Percentiles rank a stretch among this genome's conserved stretches.
These are phyloP conservation scores for Idaea straminata DNA, from an alignment of 2,888 invertebrate species.

Conservation along the genomic window DNA sequence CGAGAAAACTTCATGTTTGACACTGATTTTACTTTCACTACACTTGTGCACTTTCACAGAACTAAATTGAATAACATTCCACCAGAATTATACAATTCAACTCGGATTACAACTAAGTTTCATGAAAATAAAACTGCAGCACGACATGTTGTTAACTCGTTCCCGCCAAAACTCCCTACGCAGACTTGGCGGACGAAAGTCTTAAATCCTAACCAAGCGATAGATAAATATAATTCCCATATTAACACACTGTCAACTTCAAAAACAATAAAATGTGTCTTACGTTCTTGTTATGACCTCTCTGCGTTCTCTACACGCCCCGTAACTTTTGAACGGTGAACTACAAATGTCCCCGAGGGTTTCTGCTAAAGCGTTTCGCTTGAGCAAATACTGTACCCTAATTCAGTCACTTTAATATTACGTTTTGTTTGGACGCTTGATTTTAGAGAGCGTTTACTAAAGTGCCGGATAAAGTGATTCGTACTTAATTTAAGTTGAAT, in stretches of 20 bases:
- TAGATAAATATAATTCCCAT: neutral
- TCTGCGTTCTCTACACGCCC: slow-evolving; percentile 7
- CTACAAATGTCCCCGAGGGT: slow-evolving; percentile 15
- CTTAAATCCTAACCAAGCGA: no score
- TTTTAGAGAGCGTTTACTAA: neutral
- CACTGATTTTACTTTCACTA: no score
- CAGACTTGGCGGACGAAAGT: no score
- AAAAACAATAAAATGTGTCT: neutral
- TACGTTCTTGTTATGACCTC: neutral
- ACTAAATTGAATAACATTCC: no score
- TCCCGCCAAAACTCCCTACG: no score
- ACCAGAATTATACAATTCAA: no score
- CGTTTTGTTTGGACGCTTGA: slow-evolving; percentile 2
- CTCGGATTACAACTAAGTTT: no score
- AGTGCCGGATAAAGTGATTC: neutral
- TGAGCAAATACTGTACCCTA: slow-evolving; percentile 22
- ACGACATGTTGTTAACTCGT: no score
- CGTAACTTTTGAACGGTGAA: neutral
- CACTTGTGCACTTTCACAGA: no score
- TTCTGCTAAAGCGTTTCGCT: slow-evolving; percentile 20
- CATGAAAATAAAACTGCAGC: no score
- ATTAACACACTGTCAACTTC: neutral
- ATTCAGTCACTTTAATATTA: slow-evolving; percentile 20
- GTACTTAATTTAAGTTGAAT: neutral
- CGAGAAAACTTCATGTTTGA: no score